Conservation (phyloP, 2,888 invertebrate genomes). For the Meliscaeva auricollis region DNA sequence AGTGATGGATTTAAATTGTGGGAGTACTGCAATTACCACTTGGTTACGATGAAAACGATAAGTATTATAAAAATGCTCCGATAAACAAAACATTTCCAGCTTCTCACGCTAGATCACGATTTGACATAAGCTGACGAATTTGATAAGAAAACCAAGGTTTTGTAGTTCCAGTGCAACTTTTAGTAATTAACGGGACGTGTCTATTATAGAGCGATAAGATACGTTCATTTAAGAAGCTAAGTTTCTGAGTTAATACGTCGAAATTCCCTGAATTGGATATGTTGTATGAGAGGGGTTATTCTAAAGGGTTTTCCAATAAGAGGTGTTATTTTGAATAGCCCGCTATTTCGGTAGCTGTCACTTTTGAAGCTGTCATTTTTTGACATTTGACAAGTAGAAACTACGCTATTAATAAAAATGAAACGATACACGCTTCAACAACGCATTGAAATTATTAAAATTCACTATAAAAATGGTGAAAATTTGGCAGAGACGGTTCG, state of each 20-base stretch:
- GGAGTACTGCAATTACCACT: not conserved
- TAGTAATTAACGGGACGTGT: not conserved
- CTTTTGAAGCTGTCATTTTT: too few species aligned
- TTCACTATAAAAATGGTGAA: too few species aligned
- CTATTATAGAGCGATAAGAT: not conserved
- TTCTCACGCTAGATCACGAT: not conserved
- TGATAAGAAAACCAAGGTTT: constrained; percentile 2
- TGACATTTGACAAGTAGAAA: too few species aligned
- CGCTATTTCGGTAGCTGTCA: too few species aligned
- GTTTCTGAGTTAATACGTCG: not conserved
- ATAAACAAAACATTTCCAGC: not conserved
- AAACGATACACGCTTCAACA: too few species aligned
- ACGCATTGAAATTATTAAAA: too few species aligned
- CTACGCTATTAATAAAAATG: too few species aligned
- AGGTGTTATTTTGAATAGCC: too few species aligned
- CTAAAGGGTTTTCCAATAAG: too few species aligned
- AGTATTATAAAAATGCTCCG: not conserved
- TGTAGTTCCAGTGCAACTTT: not conserved
- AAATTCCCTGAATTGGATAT: not conserved
- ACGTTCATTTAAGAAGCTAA: not conserved
- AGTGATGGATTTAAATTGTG: not conserved
- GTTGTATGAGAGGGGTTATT: not conserved
- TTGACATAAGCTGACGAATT: not conserved
- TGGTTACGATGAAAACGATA: not conserved
- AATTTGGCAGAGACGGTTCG: too few species aligned